Evolutionary conservation across 1,140 invertebrate genomes (phyloP).

Genomic region (Heliconius melpomene): DNA sequence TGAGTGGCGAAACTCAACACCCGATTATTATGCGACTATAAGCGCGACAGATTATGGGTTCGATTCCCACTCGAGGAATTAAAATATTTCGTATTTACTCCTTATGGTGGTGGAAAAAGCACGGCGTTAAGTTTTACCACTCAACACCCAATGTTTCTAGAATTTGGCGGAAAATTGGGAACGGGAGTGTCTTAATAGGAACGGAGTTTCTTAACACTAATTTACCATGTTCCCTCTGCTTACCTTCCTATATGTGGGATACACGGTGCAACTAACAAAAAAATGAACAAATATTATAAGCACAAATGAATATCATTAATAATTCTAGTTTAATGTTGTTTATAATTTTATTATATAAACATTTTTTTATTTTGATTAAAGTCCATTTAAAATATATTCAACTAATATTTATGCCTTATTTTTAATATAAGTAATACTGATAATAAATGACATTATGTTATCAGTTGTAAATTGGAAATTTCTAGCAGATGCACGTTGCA

Average conservation of each 20-base stretch:
- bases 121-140: no score
- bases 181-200: no score
- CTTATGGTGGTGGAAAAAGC: neutral
- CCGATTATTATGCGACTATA: neutral
- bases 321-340: neutral
- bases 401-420: neutral
- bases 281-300: neutral
- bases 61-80: neutral
- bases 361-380: neutral
- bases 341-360: neutral
- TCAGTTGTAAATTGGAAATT: slow-evolving; percentile 10
- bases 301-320: neutral
- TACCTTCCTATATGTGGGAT: neutral
- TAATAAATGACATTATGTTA: slow-evolving; percentile 22
- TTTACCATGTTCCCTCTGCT: neutral
- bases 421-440: neutral
- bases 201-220: neutral
- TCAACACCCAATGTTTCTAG: no score
- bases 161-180: no score
- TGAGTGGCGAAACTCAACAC: no score
- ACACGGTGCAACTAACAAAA: neutral
- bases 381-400: neutral
- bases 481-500: neutral
- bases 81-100: no score
- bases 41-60: neutral